phyloP scores from a whole-genome alignment of 2,113 vertebrate species.

The Anolis sagrei region DNA sequence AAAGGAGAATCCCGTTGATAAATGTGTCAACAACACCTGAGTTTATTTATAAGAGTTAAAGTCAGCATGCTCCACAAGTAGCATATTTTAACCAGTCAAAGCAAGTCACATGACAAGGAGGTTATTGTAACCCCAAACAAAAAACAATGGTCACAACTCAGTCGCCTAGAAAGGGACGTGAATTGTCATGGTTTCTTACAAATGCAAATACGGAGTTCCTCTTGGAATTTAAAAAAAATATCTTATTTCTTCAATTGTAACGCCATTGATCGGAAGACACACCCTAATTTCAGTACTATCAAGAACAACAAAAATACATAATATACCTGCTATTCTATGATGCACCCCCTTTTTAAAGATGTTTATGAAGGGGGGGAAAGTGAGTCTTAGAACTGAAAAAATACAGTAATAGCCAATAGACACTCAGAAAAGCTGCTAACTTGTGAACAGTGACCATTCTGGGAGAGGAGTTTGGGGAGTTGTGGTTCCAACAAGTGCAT shows the following conservation, averaged over 20 bases:
- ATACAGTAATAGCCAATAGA: no score
- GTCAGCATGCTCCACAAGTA: conserved; percentile 27
- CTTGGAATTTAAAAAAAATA: neutral
- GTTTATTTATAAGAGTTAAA: conserved; percentile 39
- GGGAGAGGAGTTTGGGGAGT: neutral
- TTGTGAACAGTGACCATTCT: no score
- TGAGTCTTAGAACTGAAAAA: no score
- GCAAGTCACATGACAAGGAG: conserved; percentile 9
- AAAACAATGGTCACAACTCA: neutral
- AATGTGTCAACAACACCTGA: conserved; percentile 31
- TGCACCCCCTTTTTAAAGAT: no score
- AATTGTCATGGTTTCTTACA: neutral
- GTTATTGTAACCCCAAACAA: conserved; percentile 16
- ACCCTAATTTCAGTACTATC: no score
- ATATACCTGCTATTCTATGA: no score
- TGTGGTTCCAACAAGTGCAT: neutral
- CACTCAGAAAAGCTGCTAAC: no score
- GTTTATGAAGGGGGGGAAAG: no score
- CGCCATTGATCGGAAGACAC: no score
- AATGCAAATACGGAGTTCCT: neutral
- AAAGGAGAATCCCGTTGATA: conserved; percentile 47
- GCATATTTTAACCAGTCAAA: conserved; percentile 66
- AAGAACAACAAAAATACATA: no score
- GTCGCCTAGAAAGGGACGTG: neutral
- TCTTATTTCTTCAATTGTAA: no score